Conservation (phyloP, 2,797 vertebrate genomes). For the Labeo calbasu region DNA sequence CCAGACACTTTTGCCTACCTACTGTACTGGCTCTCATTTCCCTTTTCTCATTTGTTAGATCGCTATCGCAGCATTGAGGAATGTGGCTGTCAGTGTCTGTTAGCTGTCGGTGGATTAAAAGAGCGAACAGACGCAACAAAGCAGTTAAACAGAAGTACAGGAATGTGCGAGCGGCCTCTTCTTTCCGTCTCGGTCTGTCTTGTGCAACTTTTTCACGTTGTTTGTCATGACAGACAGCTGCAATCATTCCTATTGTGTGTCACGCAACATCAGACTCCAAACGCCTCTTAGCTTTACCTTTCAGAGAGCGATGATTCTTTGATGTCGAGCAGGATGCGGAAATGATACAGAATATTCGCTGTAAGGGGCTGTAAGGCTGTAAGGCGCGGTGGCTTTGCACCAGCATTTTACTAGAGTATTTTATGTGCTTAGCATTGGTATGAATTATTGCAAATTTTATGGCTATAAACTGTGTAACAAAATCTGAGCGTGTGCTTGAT, state of each 20-base stretch:
- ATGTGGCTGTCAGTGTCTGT: conserved; percentile 5
- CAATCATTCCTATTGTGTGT: conserved; percentile 64
- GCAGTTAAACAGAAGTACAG: conserved; percentile 6
- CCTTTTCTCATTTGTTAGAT: conserved; percentile 31
- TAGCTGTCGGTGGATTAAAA: neutral
- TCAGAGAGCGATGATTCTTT: conserved; percentile 54
- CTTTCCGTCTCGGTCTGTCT: conserved; percentile 52
- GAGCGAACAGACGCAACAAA: neutral
- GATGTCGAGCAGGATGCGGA: neutral
- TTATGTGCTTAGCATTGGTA: conserved; percentile 29
- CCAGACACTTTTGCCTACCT: conserved; percentile 16
- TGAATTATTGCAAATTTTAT: conserved; percentile 41
- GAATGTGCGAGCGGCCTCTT: conserved; percentile 34
- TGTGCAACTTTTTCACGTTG: conserved; percentile 64
- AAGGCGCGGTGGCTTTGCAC: conserved; percentile 13
- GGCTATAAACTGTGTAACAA: conserved; percentile 39
- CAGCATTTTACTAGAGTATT: conserved; percentile 25
- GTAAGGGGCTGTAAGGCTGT: neutral
- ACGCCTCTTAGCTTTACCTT: conserved; percentile 46
- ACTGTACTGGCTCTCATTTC: conserved; percentile 37
- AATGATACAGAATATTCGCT: conserved; percentile 1
- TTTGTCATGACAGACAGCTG: conserved; percentile 66
- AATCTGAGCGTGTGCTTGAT: conserved; percentile 23
- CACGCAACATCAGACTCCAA: conserved; percentile 59
- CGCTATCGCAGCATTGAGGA: neutral